Evolutionary conservation across 2,888 invertebrate species (phyloP).

Genomic region (Desoria tigrina): DNA sequence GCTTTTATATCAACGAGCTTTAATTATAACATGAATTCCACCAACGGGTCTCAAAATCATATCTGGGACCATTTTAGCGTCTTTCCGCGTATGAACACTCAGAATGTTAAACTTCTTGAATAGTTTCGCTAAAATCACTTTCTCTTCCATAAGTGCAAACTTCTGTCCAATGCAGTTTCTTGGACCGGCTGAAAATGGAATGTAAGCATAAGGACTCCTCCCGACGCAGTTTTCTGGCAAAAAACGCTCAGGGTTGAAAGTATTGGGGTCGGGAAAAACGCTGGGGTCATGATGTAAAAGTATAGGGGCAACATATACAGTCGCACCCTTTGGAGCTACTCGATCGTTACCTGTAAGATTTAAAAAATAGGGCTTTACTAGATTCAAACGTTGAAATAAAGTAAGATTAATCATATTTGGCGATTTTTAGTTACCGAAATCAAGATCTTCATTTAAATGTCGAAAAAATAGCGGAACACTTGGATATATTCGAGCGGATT

Average conservation of each 20-base stretch:
- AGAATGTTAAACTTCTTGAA: slow-evolving; percentile 63
- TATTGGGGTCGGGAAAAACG: slow-evolving; percentile 27
- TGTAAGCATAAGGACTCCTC: slow-evolving; percentile 48
- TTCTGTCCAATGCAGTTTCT: slow-evolving; percentile 59
- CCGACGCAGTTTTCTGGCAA: slow-evolving; percentile 33
- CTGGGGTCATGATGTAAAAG: slow-evolving; percentile 15
- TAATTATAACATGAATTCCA: slow-evolving; percentile 28
- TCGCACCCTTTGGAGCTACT: slow-evolving; percentile 26
- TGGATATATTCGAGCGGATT: slow-evolving; percentile 56
- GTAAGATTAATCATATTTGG: background rate
- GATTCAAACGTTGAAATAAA: too few species aligned
- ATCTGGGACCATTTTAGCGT: slow-evolving; percentile 18
- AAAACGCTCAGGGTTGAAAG: slow-evolving; percentile 37
- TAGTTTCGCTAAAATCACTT: slow-evolving; percentile 63
- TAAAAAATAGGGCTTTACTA: too few species aligned
- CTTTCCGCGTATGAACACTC: slow-evolving; percentile 62
- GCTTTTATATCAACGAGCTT: too few species aligned
- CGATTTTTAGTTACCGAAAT: slow-evolving; percentile 49
- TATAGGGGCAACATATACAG: slow-evolving; percentile 7
- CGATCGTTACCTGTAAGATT: slow-evolving; percentile 22
- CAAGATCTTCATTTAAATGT: slow-evolving; percentile 53
- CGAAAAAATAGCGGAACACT: slow-evolving; percentile 56
- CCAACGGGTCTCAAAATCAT: slow-evolving; percentile 23
- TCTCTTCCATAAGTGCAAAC: slow-evolving; percentile 64
- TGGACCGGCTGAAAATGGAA: slow-evolving; percentile 53